Base-by-base conservation (phyloP, 2,113 vertebrate genomes). In the Ctenomys sociabilis region DNA sequence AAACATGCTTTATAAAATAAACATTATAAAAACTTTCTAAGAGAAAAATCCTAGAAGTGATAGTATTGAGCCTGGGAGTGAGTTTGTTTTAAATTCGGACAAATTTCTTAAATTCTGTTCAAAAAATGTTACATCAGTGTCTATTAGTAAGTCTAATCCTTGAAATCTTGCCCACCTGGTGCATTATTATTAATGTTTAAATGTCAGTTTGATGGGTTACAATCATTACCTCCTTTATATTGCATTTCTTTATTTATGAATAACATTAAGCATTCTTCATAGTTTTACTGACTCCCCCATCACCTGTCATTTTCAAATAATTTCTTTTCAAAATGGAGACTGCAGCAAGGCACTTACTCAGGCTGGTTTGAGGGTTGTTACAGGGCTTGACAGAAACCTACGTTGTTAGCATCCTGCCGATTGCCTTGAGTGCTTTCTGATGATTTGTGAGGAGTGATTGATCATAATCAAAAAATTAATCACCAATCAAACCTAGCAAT, bases 391-490 rank as follows among this genome's bases (percentile, higher is more conserved):
- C 97, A 97, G 88, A 97, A 97, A 96, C 90, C 80, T 96, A 97
- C 94, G 97, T 98, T 98, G 97, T 98, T 98, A 97, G 66, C 97
- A 98, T 97, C 97, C 96, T 98, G 95, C 94, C 94, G 73, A 97
- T 98, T 97, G 72, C 93, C 94, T 97, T 97, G 96, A 95, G 96
- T 94, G 96, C 96, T 97, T 98, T 98, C 97, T 97, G 97, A 96
- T 95, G 95, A 97, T 97, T 98, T 66, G 17, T 95, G 88, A 0
- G 0, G 92, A 98, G 90, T 98, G 98, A 98, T 98, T 98, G 98
- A 98, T 98, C 97, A 98, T 98, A 98, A 98, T 98, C 83, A 98
- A 98, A 98, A 98, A 98, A 98, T 98, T 98, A 98, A 98, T 98
- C 97, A 98, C 98, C 95, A 98, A 98, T 98, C 98, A 98, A 84